These are phyloP conservation scores for Nannospalax galili DNA, from an alignment of 2,113 vertebrate genomes.

Conservation along the genomic window DNA sequence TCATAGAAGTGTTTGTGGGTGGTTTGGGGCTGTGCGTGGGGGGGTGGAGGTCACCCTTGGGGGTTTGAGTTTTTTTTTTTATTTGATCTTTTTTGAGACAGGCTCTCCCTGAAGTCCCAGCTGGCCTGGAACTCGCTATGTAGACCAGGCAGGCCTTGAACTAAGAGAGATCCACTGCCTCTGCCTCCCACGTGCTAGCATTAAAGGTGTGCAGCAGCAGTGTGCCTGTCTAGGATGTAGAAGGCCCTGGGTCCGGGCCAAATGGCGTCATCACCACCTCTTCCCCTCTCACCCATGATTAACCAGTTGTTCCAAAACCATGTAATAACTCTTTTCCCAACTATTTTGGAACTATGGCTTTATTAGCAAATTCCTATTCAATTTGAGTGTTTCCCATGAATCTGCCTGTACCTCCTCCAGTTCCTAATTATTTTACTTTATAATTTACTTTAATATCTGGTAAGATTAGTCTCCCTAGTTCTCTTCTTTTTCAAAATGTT, in stretches of 20 bases:
- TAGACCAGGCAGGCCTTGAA: background rate
- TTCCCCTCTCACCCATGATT: background rate
- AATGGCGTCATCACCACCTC: background rate
- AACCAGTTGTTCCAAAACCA: background rate
- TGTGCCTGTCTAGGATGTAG: background rate
- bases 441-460: constrained; percentile 7
- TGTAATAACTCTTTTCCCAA: background rate
- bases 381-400: constrained; percentile 22
- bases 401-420: background rate
- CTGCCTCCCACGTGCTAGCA: no score
- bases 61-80: no score
- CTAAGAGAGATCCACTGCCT: no score
- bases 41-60: background rate
- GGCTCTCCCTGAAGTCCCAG: background rate
- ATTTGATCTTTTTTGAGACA: background rate
- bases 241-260: background rate
- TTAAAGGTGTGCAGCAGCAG: no score
- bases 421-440: constrained; percentile 8
- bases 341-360: constrained; percentile 26
- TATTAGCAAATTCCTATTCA: background rate
- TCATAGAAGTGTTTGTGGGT: background rate
- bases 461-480: background rate
- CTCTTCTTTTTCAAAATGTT: no score
- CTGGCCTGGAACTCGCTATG: background rate
- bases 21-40: background rate